Evolutionary conservation across 2,113 vertebrate genomes (phyloP).

Genomic region (Pelecanoides urinatrix): DNA sequence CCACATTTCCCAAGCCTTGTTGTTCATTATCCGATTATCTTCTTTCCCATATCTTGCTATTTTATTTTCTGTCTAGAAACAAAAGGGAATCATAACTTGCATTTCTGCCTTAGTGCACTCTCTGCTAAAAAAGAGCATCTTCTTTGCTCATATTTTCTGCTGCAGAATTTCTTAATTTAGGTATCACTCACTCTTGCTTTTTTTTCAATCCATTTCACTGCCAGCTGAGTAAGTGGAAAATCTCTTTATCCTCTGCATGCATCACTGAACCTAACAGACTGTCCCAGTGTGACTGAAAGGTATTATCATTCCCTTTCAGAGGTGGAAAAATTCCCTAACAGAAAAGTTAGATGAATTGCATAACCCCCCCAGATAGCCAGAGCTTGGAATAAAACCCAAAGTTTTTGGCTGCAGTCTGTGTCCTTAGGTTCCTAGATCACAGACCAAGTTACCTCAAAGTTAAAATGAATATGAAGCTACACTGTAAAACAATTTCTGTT

Average conservation of each 20-base stretch:
- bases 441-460: background rate
- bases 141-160: background rate
- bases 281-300: constrained; percentile 3
- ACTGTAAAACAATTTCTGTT: background rate
- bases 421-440: background rate
- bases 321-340: constrained; percentile 14
- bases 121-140: background rate
- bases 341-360: background rate
- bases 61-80: background rate
- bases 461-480: background rate
- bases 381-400: background rate
- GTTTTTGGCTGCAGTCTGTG: background rate
- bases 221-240: constrained; percentile 28
- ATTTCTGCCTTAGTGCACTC: background rate
- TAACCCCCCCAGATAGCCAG: background rate
- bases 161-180: background rate
- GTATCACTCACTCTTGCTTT: background rate
- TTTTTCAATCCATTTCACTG: background rate
- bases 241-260: background rate
- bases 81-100: background rate
- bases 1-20: background rate
- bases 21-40: background rate
- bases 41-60: background rate
- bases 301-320: constrained; percentile 17
- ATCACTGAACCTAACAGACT: background rate